phyloP scores from a whole-genome alignment of 2,113 vertebrate genomes.

The Nestor notabilis region DNA sequence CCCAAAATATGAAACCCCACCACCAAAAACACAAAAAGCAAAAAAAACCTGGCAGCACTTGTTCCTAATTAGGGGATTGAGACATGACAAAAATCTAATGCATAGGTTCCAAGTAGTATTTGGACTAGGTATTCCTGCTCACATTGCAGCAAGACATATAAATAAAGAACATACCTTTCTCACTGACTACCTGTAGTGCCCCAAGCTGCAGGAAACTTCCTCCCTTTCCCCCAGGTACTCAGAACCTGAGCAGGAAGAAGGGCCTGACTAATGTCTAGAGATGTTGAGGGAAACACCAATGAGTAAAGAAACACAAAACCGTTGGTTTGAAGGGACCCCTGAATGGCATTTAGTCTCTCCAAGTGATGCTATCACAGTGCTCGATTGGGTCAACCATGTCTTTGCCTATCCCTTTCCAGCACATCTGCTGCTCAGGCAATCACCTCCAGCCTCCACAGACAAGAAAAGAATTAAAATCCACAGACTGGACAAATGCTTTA shows the following conservation, averaged over 20 bases:
- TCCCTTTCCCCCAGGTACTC: background rate
- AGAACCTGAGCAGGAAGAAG: background rate
- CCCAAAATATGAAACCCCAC: background rate
- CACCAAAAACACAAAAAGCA: background rate
- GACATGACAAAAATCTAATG: background rate
- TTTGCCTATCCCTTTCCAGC: background rate
- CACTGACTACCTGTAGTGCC: background rate
- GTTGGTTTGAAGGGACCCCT: background rate
- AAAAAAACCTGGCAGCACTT: background rate
- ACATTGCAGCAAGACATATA: background rate
- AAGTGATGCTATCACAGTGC: background rate
- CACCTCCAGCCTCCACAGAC: background rate
- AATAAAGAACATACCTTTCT: background rate
- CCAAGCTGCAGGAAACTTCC: background rate
- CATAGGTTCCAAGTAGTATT: background rate
- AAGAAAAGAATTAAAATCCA: background rate
- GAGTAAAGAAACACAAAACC: background rate
- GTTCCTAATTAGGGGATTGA: background rate
- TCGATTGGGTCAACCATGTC: background rate
- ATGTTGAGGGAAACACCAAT: background rate
- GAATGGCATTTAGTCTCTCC: background rate
- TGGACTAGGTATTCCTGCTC: background rate
- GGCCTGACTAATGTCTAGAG: background rate
- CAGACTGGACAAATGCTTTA: background rate
- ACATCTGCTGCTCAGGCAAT: background rate